A percentile compares a stretch with the other conserved stretches of the same genome.
These are phyloP conservation scores for Catalaphyllia jardinei DNA, from an alignment of 64 coral and sea anemone species.

Conservation along the genomic window DNA sequence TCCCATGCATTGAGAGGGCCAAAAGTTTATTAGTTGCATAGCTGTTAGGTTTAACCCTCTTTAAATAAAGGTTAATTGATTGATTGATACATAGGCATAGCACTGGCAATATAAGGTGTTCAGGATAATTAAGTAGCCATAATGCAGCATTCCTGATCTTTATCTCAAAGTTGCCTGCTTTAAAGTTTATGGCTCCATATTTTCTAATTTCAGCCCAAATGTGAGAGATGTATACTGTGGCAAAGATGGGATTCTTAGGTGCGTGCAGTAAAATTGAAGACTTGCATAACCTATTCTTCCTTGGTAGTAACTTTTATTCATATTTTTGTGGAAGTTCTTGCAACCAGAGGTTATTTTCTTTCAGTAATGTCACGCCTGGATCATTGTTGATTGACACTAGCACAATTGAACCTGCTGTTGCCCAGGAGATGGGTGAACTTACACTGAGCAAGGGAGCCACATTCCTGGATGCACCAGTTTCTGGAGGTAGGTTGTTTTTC, in stretches of 20 bases:
- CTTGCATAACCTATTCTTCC: too few species aligned
- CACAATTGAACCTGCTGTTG: conserved; percentile 92
- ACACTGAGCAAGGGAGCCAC: conserved; percentile 65
- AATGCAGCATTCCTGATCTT: too few species aligned
- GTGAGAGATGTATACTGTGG: conserved; percentile 91
- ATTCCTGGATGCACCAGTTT: conserved; percentile 95
- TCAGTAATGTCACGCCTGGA: conserved; percentile 77
- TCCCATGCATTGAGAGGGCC: too few species aligned
- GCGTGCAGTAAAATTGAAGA: not conserved
- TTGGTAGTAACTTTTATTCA: too few species aligned
- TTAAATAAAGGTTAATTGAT: too few species aligned
- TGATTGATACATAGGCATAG: too few species aligned
- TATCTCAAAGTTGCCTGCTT: not conserved
- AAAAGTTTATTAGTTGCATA: too few species aligned
- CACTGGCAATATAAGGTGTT: too few species aligned
- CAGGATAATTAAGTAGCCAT: too few species aligned
- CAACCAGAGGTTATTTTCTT: not conserved
- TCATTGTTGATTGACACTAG: conserved; percentile 92
- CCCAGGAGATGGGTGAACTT: conserved; percentile 73
- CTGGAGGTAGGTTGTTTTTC: conserved; percentile 64
- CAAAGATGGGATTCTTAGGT: conserved; percentile 87
- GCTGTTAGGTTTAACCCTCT: too few species aligned
- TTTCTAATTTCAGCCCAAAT: conserved; percentile 76
- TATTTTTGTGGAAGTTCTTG: not conserved
- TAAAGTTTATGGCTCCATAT: not conserved